phyloP scores from a whole-genome alignment of 2,888 invertebrate genomes.

The Xanthia icteritia region DNA sequence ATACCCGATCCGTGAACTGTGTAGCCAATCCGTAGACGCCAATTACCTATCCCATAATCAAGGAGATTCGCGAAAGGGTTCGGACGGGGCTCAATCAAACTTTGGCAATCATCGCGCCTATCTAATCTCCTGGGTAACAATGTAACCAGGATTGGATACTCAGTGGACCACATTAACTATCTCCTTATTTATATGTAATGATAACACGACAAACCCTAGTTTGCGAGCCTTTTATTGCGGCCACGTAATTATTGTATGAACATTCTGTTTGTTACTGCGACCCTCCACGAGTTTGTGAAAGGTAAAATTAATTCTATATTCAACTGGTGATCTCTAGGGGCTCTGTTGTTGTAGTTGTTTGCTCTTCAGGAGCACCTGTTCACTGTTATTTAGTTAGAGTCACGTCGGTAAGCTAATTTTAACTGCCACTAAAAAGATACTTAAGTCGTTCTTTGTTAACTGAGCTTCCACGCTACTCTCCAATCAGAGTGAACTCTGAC shows the following conservation, averaged over 20 bases:
- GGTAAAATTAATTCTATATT: slow-evolving; percentile 55
- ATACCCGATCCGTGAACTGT: slow-evolving; percentile 73
- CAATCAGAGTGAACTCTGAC: slow-evolving; percentile 8
- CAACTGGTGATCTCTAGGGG: slow-evolving; percentile 49
- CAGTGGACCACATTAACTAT: slow-evolving; percentile 82
- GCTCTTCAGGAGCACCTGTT: slow-evolving; percentile 41
- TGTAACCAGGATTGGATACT: slow-evolving; percentile 84
- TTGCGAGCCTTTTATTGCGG: slow-evolving; percentile 58
- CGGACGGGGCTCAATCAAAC: slow-evolving; percentile 87
- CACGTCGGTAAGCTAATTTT: slow-evolving; percentile 3
- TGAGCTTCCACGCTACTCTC: background rate
- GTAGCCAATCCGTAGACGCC: slow-evolving; percentile 77
- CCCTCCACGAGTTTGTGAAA: slow-evolving; percentile 36
- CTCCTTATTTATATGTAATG: slow-evolving; percentile 83
- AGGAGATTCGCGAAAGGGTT: slow-evolving; percentile 85
- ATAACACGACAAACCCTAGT: slow-evolving; percentile 69
- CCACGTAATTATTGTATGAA: slow-evolving; percentile 61
- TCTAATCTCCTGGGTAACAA: slow-evolving; percentile 87
- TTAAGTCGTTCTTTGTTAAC: background rate
- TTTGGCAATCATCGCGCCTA: slow-evolving; percentile 88
- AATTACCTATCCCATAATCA: slow-evolving; percentile 85
- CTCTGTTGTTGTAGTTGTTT: slow-evolving; percentile 46
- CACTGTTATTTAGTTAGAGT: slow-evolving; percentile 34
- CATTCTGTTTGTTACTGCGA: slow-evolving; percentile 44
- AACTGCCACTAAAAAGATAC: slow-evolving; percentile 2